phyloP scores from a whole-genome alignment of 53 echinoderm and acorn worm species.

The Mesocentrotus franciscanus region DNA sequence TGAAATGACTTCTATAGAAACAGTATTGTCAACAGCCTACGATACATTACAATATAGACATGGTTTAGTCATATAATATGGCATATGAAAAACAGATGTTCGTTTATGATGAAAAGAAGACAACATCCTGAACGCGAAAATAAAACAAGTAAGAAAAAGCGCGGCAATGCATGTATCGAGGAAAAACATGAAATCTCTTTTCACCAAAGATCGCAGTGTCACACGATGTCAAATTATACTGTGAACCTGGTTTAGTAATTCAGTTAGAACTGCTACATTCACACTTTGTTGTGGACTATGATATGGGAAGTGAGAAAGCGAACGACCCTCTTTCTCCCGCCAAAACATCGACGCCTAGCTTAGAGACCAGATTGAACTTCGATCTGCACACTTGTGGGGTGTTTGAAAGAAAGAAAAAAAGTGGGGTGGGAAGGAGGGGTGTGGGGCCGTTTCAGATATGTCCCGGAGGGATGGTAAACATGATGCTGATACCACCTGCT shows the following conservation, averaged over 20 bases:
- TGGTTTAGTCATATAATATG: background rate
- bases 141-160: background rate
- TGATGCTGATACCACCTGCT: background rate
- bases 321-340: background rate
- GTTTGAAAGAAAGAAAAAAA: background rate
- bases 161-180: background rate
- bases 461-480: background rate
- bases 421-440: background rate
- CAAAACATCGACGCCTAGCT: background rate
- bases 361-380: conserved; percentile 20
- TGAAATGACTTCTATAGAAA: background rate
- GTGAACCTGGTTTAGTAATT: background rate
- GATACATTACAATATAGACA: background rate
- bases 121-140: background rate
- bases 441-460: background rate
- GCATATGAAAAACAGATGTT: background rate
- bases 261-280: background rate
- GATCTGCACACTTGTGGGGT: conserved; percentile 2
- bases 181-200: background rate
- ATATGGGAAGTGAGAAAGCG: background rate
- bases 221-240: conserved; percentile 26
- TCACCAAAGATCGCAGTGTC: background rate
- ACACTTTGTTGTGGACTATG: conserved; percentile 7
- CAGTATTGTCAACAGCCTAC: background rate
- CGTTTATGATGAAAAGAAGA: background rate